Conservation (phyloP, 2,113 vertebrate species). For the Panthera tigris region DNA sequence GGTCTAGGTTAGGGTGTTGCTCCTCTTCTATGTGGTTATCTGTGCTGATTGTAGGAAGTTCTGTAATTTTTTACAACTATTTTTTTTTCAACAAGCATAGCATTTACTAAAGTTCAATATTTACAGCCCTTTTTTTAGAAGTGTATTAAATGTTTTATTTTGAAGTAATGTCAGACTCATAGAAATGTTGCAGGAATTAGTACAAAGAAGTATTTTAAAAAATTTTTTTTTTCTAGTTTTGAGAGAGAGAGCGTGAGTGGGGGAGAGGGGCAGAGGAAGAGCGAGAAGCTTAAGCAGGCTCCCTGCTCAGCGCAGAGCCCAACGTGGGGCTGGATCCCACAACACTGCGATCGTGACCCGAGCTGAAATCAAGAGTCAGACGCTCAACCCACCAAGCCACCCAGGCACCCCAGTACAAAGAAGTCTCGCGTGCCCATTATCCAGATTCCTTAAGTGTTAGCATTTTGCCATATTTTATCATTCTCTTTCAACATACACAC, state of each 20-base stretch:
- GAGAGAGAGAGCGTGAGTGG: too few relatives aligned
- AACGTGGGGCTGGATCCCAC: too few relatives aligned
- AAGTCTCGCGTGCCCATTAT: not conserved
- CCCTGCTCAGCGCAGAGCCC: too few relatives aligned
- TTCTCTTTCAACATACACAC: not conserved
- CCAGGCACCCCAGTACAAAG: not conserved
- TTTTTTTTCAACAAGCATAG: not conserved
- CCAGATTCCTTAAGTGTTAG: not conserved
- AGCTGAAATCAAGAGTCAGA: too few relatives aligned
- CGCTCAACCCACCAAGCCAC: too few relatives aligned
- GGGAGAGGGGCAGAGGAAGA: too few relatives aligned
- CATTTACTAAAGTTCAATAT: conserved; percentile 23
- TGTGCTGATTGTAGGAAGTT: not conserved
- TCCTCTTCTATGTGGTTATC: not conserved
- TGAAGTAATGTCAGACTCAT: not conserved
- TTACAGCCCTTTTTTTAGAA: not conserved
- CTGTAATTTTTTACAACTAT: not conserved
- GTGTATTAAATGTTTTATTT: conserved; percentile 33
- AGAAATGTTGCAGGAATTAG: not conserved
- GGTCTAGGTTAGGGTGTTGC: not conserved
- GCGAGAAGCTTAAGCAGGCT: too few relatives aligned
- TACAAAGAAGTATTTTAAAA: not conserved
- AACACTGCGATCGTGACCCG: too few relatives aligned
- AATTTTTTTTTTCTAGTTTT: too few relatives aligned
- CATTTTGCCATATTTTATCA: conserved; percentile 2